A percentile compares a stretch with the other conserved stretches of the same genome.
Conservation (phyloP, 1,140 invertebrate genomes). For the Helicoverpa armigera region DNA sequence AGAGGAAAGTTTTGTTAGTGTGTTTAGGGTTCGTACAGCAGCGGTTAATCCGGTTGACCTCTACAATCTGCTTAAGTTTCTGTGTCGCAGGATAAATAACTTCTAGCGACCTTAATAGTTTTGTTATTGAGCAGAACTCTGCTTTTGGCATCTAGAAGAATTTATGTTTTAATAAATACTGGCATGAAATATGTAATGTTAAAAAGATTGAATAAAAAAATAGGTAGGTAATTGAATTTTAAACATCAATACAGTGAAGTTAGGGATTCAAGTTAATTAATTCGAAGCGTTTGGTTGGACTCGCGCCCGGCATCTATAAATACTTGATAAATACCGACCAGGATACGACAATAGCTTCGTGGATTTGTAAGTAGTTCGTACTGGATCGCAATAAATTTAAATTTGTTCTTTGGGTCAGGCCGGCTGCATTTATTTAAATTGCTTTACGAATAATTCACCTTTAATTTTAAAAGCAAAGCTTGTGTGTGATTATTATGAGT, state of each 20-base stretch:
- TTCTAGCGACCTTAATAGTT: background rate
- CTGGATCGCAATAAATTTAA: slow-evolving; percentile 15
- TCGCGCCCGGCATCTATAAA: slow-evolving; percentile 43
- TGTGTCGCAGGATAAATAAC: background rate
- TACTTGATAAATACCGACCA: slow-evolving; percentile 27
- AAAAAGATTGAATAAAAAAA: background rate
- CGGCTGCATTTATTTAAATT: slow-evolving; percentile 1
- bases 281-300: slow-evolving; percentile 58
- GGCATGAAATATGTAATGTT: no score
- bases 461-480: no score
- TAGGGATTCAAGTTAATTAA: slow-evolving; percentile 69
- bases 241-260: slow-evolving; percentile 1
- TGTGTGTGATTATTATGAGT: no score
- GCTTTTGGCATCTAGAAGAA: background rate
- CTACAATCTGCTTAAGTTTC: background rate
- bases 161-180: background rate
- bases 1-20: slow-evolving; percentile 14
- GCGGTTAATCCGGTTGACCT: slow-evolving; percentile 53
- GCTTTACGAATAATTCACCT: background rate
- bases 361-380: slow-evolving; percentile 32
- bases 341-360: slow-evolving; percentile 19
- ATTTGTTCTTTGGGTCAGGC: slow-evolving; percentile 17
- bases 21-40: background rate
- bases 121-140: background rate
- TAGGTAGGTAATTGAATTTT: slow-evolving; percentile 14